Evolutionary conservation across 2,797 vertebrate species (phyloP), one percentile per base, ranked within the genome.

Genomic region (Trematomus bernacchii): DNA sequence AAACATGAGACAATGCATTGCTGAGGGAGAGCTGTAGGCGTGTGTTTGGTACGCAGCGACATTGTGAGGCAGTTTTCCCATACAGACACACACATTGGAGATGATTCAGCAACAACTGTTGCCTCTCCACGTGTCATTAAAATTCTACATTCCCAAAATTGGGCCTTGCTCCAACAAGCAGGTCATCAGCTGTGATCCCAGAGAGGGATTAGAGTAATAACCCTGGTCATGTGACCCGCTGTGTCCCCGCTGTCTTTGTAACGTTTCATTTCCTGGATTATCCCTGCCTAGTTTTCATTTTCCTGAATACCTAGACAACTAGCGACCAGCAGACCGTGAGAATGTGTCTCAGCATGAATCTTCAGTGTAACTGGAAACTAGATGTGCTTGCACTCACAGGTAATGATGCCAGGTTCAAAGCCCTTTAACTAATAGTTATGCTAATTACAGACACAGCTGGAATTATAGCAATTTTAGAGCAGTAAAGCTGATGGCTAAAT

Each of bases 211-310:
- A 66, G 37, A 75, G 83, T 57, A 61, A 68, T 68, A 74, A 82
- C 79, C 70, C 61, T 47, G 54, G 80, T 80, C 77, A 67, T 66
- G 73, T 80, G 78, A 90, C 65, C 71, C 10, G 58, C 66, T n/a
- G 60, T 33, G 68, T 79, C 59, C 42, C 58, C 37, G 70, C 57
- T 74, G 65, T 75, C 64, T 74, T 51, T 60, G 19, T 66, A 77
- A 64, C 58, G 83, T 88, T 84, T 94, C 79, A 92, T 91, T 93
- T 92, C 90, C 89, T 91, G 84, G 70, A 89, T 84, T 82, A 87
- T 76, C 65, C 46, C 37, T 27, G 67, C 67, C 90, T 86, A 48
- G 57, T 63, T 87, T 87, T 83, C 55, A 73, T 85, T 85, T 85
- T 73, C 52, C 53, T 48, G 13, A 79, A 86, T 73, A 73, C 73